Evolutionary conservation across 2,797 vertebrate species (phyloP), one percentile per base, ranked within the genome.

Genomic region (Phataginus tetradactyla): DNA sequence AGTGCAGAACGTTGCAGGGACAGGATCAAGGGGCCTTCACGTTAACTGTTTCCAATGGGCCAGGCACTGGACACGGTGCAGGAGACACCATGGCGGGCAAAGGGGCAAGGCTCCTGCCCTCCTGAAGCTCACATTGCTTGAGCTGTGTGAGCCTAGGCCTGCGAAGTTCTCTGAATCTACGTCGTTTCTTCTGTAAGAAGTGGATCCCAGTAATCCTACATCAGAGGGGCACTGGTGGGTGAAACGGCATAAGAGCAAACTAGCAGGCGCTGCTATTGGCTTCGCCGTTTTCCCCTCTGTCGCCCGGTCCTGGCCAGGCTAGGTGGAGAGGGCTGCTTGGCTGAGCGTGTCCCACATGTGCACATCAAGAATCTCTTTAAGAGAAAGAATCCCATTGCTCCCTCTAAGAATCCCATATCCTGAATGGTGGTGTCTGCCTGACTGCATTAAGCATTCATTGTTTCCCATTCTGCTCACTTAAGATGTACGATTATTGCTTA

Each of bases 251-350:
- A n/a, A 88, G 63, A 53, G 37, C 18, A 23, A 27, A 18, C 10
- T 0, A 29, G 51, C 39, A 3, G 17, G 39, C 4, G 0, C 11
- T 0, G 5, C 7, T 5, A 2, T 5, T 0, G 0, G 6, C 32
- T 12, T 1, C 12, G 8, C 15, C 55, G 20, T 9, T 51, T 3
- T 6, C 8, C 21, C 7, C 13, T 20, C 23, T 3, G 0, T 18
- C 1, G 1, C 15, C 87, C 34, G 7, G 21, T 34, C 55, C 91
- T 15, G 1, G 39, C 6, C 0, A 0, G 23, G 3, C 17, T 5
- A 42, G 27, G 0, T 17, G 27, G 42, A 66, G 59, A 42, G 20
- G 32, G 15, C 42, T 3, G 25, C 77, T 20, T 1, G 2, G 34
- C 6, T 7, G 51, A 6, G 7, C 14, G 37, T 29, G 72, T 51